Evolutionary conservation across 2,888 invertebrate genomes (phyloP).

Genomic region (Ornithoptera priamus): DNA sequence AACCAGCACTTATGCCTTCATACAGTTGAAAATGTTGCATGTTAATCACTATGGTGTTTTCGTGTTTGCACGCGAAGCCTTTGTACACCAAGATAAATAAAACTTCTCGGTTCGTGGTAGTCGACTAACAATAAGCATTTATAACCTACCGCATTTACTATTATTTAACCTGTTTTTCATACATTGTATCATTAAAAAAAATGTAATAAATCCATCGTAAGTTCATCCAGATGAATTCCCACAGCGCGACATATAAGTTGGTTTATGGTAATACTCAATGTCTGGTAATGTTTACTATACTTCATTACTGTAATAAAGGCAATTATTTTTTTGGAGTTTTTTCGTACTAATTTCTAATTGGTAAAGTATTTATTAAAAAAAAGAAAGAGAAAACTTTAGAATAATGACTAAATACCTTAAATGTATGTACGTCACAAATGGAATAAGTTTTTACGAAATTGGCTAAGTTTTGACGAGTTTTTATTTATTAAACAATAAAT

Average conservation of each 20-base stretch:
- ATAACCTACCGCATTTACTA: neutral
- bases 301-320: neutral
- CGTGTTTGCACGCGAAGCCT: constrained; percentile 32
- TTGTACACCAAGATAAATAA: constrained; percentile 26
- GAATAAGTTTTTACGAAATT: too few species aligned
- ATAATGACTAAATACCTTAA: too few species aligned
- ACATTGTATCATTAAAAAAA: neutral
- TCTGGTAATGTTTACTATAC: too few species aligned
- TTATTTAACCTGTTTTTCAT: neutral
- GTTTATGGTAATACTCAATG: neutral
- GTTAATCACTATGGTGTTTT: constrained; percentile 31
- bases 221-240: neutral
- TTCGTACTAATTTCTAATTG: neutral
- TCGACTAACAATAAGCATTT: constrained; percentile 13
- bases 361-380: too few species aligned
- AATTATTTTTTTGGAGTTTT: neutral
- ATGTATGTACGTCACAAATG: too few species aligned
- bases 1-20: constrained; percentile 29
- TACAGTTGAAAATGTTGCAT: constrained; percentile 30
- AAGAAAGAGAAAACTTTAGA: too few species aligned
- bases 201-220: neutral
- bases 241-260: neutral
- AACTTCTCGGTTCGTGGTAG: constrained; percentile 19
- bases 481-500: too few species aligned
- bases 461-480: too few species aligned